Percentiles rank a stretch among this genome's conserved stretches.
phyloP scores from a whole-genome alignment of 2,797 vertebrate species.

The Muscicapa striata region DNA sequence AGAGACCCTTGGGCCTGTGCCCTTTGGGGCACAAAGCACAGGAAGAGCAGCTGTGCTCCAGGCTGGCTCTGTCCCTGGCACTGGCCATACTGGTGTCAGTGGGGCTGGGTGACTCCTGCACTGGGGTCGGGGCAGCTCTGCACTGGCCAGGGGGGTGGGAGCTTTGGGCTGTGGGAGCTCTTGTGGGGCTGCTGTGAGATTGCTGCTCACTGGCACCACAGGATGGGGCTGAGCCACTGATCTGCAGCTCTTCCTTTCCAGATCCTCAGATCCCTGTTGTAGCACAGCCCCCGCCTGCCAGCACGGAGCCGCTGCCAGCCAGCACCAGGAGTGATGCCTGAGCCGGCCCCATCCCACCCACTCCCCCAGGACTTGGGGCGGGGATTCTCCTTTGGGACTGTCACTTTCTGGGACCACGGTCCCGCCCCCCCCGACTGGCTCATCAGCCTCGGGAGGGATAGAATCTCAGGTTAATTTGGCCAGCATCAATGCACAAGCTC shows the following conservation, averaged over 20 bases:
- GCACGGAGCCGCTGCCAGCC: neutral
- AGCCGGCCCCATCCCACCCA: neutral
- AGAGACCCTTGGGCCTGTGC: fast-evolving
- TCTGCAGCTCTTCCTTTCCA: neutral
- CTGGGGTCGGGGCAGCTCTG: neutral
- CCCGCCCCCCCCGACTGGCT: neutral
- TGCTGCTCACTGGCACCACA: fast-evolving
- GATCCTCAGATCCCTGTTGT: neutral
- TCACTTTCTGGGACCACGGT: neutral
- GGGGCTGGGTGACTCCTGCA: neutral
- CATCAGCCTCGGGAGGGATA: neutral
- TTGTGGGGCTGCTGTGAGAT: fast-evolving
- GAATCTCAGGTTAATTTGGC: conserved; percentile 65
- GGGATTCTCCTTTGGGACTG: neutral
- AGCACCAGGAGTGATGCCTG: neutral
- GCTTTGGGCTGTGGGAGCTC: neutral
- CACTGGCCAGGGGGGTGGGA: fast-evolving
- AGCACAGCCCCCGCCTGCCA: neutral
- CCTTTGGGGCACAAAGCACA: fast-evolving
- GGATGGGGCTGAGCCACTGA: neutral
- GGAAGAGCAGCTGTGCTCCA: fast-evolving
- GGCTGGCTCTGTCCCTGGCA: neutral
- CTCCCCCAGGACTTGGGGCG: neutral
- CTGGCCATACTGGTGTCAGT: neutral
- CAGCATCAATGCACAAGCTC: neutral